Conservation (phyloP, 2,797 vertebrate species). For the Varecia variegata region DNA sequence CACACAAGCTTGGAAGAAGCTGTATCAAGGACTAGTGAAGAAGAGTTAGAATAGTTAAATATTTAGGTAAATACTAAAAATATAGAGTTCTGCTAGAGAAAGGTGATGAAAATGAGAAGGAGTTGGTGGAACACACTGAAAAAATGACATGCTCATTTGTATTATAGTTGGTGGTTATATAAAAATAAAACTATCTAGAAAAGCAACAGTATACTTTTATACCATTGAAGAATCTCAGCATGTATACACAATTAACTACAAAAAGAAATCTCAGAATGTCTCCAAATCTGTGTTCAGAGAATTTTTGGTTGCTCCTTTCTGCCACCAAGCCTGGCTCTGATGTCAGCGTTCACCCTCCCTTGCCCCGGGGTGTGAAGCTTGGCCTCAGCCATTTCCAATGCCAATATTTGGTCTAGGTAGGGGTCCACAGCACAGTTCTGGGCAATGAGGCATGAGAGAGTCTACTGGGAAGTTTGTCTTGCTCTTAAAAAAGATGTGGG, state of each 20-base stretch:
- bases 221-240: not conserved
- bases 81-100: not conserved
- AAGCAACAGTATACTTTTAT: not conserved
- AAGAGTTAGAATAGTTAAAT: not conserved
- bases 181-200: constrained; percentile 42
- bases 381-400: not conserved
- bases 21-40: not conserved
- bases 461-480: not conserved
- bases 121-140: not conserved
- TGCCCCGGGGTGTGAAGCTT: not conserved
- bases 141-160: not conserved
- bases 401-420: not conserved
- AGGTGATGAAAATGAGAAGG: not conserved
- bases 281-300: not conserved
- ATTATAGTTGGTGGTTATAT: not conserved
- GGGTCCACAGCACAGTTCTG: not conserved
- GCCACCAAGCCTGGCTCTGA: not conserved
- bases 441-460: not conserved
- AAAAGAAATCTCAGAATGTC: constrained; percentile 28
- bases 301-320: not conserved
- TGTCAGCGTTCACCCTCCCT: not conserved
- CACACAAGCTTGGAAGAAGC: not conserved
- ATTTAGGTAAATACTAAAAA: not conserved
- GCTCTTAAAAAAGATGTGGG: not conserved
- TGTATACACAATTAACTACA: not conserved